phyloP scores from a whole-genome alignment of 2,797 vertebrate species.

The Phataginus tetradactyla region DNA sequence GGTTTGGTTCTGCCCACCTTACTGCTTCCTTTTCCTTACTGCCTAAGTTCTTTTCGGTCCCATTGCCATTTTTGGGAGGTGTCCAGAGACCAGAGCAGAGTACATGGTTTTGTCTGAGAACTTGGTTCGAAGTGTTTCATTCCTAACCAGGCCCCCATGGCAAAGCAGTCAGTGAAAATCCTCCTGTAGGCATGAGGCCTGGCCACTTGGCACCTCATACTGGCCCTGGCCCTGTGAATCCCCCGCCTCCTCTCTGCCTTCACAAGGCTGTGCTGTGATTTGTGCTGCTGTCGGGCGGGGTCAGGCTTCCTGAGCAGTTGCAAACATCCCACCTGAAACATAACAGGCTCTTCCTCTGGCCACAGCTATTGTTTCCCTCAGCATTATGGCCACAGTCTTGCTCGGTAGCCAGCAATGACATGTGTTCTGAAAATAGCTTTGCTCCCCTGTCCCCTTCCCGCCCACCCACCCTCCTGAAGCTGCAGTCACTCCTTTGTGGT shows the following conservation, averaged over 20 bases:
- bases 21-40: neutral
- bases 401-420: constrained; percentile 87
- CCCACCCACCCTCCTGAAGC: constrained; percentile 87
- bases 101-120: constrained; percentile 57
- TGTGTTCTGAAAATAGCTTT: constrained; percentile 86
- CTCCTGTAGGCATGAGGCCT: constrained; percentile 62
- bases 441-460: constrained; percentile 84
- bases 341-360: constrained; percentile 89
- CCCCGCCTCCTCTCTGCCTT: constrained; percentile 61
- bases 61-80: constrained; percentile 56
- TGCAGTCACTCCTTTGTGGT: constrained; percentile 86
- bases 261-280: constrained; percentile 83
- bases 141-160: constrained; percentile 39
- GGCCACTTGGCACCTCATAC: constrained; percentile 76
- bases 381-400: constrained; percentile 86
- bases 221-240: constrained; percentile 62
- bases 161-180: constrained; percentile 66
- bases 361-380: constrained; percentile 87
- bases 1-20: constrained; percentile 44
- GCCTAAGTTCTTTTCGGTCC: constrained; percentile 42
- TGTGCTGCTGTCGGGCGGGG: constrained; percentile 86
- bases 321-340: constrained; percentile 90
- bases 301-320: constrained; percentile 88
- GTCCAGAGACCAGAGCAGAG: constrained; percentile 52
- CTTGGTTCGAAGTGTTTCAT: constrained; percentile 65